Conservation (phyloP, 2,797 vertebrate genomes). For the Poecilia wingei region DNA sequence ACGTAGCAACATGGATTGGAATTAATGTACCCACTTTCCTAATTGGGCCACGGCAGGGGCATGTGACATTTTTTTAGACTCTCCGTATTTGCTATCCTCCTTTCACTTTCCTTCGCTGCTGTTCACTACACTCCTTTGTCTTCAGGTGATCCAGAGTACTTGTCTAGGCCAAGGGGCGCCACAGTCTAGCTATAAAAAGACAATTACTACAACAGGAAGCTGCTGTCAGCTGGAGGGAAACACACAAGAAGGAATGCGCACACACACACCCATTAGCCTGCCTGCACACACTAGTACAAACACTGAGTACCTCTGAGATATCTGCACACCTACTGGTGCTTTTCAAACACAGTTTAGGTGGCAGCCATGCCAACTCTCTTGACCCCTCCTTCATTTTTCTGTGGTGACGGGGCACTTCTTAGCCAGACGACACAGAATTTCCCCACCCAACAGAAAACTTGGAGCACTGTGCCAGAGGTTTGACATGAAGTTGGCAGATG, state of each 20-base stretch:
- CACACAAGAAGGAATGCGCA: slow-evolving; percentile 43
- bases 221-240: slow-evolving; percentile 59
- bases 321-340: slow-evolving; percentile 14
- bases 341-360: slow-evolving; percentile 27
- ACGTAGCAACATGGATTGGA: slow-evolving; percentile 16
- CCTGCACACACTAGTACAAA: slow-evolving; percentile 23
- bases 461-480: slow-evolving; percentile 42
- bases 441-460: slow-evolving; percentile 64
- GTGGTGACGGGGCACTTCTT: slow-evolving; percentile 54
- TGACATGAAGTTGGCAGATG: slow-evolving; percentile 60
- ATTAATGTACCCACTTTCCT: slow-evolving; percentile 18
- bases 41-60: neutral
- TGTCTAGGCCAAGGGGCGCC: slow-evolving; percentile 43
- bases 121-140: slow-evolving; percentile 12
- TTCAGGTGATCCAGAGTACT: slow-evolving; percentile 47
- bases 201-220: slow-evolving; percentile 71
- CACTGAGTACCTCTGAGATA: slow-evolving; percentile 14
- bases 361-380: slow-evolving; percentile 13
- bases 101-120: slow-evolving; percentile 35
- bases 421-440: slow-evolving; percentile 44
- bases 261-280: slow-evolving; percentile 50
- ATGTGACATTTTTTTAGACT: slow-evolving; percentile 16
- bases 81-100: slow-evolving; percentile 4
- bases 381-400: slow-evolving; percentile 50
- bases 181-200: slow-evolving; percentile 64